A percentile compares a stretch with the other conserved stretches of the same genome.
These are phyloP conservation scores for Rhyacophila evoluta DNA, from an alignment of 2,888 invertebrate genomes.

Conservation along the genomic window DNA sequence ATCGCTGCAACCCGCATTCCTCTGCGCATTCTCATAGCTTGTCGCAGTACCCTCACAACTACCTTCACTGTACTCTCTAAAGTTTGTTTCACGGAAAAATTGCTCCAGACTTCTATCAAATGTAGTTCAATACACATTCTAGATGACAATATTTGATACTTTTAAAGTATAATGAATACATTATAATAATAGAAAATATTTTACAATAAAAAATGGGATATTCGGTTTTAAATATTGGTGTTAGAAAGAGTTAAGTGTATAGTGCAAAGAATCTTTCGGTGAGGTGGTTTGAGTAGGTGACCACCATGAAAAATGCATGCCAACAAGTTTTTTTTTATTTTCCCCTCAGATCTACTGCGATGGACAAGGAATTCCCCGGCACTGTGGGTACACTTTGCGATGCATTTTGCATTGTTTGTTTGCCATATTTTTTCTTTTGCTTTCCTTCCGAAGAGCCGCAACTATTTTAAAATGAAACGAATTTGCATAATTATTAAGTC, in stretches of 20 bases:
- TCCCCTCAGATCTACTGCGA: constrained; percentile 17
- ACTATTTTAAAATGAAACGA: neutral
- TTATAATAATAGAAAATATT: too few species aligned
- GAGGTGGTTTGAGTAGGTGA: neutral
- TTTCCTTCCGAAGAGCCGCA: neutral
- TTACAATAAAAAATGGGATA: too few species aligned
- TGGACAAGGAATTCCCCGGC: constrained; percentile 34
- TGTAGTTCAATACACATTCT: too few species aligned
- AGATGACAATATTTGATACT: too few species aligned
- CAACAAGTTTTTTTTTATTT: constrained; percentile 33
- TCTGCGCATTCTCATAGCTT: neutral
- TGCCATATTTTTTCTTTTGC: neutral
- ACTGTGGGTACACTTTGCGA: constrained; percentile 28
- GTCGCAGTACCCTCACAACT: neutral
- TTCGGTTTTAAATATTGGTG: too few species aligned
- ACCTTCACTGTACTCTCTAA: neutral
- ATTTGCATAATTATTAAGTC: constrained; percentile 19
- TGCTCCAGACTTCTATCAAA: too few species aligned
- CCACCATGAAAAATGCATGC: constrained; percentile 37
- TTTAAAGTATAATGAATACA: too few species aligned
- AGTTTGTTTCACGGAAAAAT: too few species aligned
- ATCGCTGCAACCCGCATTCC: constrained; percentile 11
- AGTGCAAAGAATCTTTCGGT: too few species aligned
- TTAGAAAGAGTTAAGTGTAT: too few species aligned
- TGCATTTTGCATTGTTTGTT: constrained; percentile 15